A percentile compares a stretch with the other conserved stretches of the same genome.
These are phyloP conservation scores for Lysandra coridon DNA, from an alignment of 2,888 invertebrate species.

Conservation along the genomic window DNA sequence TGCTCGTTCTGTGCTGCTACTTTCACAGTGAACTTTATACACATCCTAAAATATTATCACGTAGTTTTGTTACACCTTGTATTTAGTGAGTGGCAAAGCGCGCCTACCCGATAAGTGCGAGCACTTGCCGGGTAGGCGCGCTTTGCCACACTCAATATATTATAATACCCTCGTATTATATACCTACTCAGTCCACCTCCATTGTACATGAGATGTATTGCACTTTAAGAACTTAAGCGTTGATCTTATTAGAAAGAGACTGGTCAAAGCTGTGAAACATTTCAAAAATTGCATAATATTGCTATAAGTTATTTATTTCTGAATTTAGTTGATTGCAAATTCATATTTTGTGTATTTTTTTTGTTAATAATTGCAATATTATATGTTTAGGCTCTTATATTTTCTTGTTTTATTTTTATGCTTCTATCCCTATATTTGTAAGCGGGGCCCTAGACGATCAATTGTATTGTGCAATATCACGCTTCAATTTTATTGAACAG, in stretches of 20 bases:
- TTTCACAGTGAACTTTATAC: no score
- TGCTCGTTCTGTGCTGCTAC: no score
- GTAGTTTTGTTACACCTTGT: no score
- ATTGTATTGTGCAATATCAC: background rate
- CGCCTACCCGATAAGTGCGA: no score
- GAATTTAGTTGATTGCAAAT: background rate
- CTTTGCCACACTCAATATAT: no score
- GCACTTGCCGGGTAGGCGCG: no score
- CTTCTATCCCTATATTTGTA: background rate
- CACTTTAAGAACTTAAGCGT: no score
- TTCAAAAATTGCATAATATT: background rate
- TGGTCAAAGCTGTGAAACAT: background rate
- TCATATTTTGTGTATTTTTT: conserved; percentile 9
- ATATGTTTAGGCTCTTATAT: background rate
- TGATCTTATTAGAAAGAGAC: conserved; percentile 9
- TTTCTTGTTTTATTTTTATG: background rate
- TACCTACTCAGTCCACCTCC: no score
- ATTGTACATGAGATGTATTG: no score
- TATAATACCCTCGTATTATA: no score
- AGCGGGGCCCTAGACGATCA: background rate
- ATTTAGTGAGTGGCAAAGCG: no score
- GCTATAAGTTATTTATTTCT: background rate
- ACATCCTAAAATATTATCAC: no score
- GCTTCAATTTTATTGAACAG: background rate
- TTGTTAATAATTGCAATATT: background rate